phyloP scores from a whole-genome alignment of 1,140 invertebrate species.

The Calephelis virginiensis region DNA sequence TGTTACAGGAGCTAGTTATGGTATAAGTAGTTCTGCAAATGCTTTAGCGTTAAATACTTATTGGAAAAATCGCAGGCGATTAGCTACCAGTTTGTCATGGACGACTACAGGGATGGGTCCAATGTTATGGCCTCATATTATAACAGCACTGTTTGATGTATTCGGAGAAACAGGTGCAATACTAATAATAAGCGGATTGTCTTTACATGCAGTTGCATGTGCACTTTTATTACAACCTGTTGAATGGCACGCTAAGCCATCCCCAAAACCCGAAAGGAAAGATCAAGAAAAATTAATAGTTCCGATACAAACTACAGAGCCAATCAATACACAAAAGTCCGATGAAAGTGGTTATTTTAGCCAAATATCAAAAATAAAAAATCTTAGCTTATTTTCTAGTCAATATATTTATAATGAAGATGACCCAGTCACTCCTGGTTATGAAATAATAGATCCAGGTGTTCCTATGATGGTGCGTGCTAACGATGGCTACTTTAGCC shows the following conservation, averaged over 20 bases:
- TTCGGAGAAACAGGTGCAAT: slow-evolving; percentile 80
- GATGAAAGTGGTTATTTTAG: slow-evolving; percentile 66
- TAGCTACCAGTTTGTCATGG: slow-evolving; percentile 80
- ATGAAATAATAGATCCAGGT: slow-evolving; percentile 83
- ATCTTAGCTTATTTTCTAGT: slow-evolving; percentile 79
- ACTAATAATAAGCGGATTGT: slow-evolving; percentile 79
- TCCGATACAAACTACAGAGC: slow-evolving; percentile 28
- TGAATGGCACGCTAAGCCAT: slow-evolving; percentile 79
- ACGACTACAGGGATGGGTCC: slow-evolving; percentile 80
- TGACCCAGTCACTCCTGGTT: slow-evolving; percentile 79
- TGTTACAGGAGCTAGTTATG: slow-evolving; percentile 79
- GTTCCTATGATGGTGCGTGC: slow-evolving; percentile 82
- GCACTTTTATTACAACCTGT: slow-evolving; percentile 82
- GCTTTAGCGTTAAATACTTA: slow-evolving; percentile 81
- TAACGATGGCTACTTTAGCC: slow-evolving; percentile 83
- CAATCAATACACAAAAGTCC: slow-evolving; percentile 34
- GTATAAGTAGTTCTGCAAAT: slow-evolving; percentile 81
- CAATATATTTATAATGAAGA: slow-evolving; percentile 84
- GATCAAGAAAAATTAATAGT: slow-evolving; percentile 53
- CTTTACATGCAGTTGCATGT: slow-evolving; percentile 79
- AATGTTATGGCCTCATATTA: slow-evolving; percentile 78
- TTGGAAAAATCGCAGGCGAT: slow-evolving; percentile 79
- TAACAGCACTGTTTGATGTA: slow-evolving; percentile 72
- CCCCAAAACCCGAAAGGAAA: slow-evolving; percentile 33
- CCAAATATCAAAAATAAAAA: slow-evolving; percentile 63